phyloP scores from a whole-genome alignment of 2,113 vertebrate genomes.

The Naja naja region DNA sequence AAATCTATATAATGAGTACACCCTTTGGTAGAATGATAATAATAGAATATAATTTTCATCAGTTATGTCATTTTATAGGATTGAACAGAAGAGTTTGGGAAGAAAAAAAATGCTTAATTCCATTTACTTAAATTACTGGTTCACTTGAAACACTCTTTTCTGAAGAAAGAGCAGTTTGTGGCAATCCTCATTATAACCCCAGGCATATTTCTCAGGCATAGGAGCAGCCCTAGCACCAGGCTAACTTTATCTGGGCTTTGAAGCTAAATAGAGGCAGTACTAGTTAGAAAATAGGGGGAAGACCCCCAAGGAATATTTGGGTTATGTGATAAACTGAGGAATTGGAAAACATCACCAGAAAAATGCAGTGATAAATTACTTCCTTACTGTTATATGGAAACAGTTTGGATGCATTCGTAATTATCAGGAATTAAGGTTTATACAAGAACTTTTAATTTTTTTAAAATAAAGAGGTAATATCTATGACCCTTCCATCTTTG shows the following conservation, averaged over 20 bases:
- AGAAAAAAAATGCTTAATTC: neutral
- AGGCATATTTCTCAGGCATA: neutral
- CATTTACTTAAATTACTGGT: neutral
- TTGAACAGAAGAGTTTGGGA: neutral
- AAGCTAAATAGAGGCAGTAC: neutral
- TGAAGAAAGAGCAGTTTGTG: neutral
- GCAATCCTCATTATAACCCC: neutral
- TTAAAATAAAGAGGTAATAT: neutral
- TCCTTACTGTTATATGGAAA: neutral
- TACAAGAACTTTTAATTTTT: neutral
- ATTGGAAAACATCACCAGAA: neutral
- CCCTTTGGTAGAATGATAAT: neutral
- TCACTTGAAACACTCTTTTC: neutral
- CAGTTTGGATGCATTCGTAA: neutral
- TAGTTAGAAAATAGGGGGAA: neutral
- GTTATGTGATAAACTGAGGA: neutral
- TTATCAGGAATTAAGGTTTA: neutral
- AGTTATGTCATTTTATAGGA: neutral
- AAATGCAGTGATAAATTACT: neutral
- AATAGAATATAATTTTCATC: neutral
- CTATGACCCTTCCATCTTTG: neutral
- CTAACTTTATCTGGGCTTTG: neutral
- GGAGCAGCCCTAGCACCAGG: neutral
- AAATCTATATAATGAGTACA: neutral
- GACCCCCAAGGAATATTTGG: neutral